Percentiles rank a stretch among this genome's conserved stretches.
Conservation (phyloP, 2,888 invertebrate species). For the Buathra laborator region DNA sequence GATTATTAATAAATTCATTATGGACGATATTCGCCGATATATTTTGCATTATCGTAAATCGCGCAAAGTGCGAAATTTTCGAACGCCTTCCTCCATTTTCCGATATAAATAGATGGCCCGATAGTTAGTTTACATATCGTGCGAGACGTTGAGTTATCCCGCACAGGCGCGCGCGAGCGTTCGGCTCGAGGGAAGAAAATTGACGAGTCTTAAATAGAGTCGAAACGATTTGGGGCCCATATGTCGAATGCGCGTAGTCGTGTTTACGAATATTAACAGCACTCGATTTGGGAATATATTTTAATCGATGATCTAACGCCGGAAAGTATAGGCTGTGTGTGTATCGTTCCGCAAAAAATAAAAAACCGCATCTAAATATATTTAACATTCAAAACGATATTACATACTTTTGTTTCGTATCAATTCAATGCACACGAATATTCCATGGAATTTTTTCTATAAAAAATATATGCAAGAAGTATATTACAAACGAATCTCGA, state of each 20-base stretch:
- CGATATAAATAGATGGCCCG: slow-evolving; percentile 63
- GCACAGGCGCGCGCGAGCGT: not conserved
- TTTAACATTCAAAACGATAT: too few relatives aligned
- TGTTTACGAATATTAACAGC: too few relatives aligned
- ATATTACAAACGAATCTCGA: too few relatives aligned
- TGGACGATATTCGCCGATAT: not conserved
- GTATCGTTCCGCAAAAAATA: too few relatives aligned
- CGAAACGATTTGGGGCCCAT: not conserved
- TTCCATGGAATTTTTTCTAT: too few relatives aligned
- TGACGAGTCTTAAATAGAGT: slow-evolving; percentile 35
- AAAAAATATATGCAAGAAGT: too few relatives aligned
- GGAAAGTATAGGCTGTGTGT: not conserved
- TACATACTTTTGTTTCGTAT: too few relatives aligned
- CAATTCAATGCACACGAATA: too few relatives aligned
- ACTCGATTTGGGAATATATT: not conserved
- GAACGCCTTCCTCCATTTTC: not conserved
- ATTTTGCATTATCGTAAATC: not conserved
- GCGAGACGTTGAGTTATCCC: not conserved
- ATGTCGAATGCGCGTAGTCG: not conserved
- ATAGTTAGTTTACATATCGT: slow-evolving; percentile 50
- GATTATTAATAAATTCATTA: not conserved
- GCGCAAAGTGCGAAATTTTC: slow-evolving; percentile 5
- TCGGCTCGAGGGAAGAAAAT: not conserved
- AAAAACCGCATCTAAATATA: too few relatives aligned
- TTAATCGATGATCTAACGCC: not conserved